Base-by-base conservation (phyloP, 2,888 invertebrate genomes). In the Drosophila tanythrix region DNA sequence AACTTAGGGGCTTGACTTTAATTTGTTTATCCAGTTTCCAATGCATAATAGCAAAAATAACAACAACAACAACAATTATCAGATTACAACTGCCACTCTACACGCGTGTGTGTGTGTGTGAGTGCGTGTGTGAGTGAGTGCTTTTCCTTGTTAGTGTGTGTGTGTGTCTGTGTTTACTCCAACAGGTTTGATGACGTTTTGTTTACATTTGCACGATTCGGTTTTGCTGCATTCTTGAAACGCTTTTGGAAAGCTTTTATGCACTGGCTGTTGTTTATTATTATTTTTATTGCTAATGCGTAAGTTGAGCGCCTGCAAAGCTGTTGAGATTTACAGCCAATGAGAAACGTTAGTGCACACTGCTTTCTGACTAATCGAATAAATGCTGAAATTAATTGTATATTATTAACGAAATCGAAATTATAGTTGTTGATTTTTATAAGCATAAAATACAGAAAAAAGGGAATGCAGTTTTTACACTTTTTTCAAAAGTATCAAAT, bases 161-260 rank as follows among this genome's bases (percentile, higher is more conserved):
- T 18, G 15, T 52, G 50, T 40, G 66, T 46, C 13, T 21, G 21
- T 43, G n/a, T 43, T 25, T 46, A 25, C 59, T 31, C 51, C 25
- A 71, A 76, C 82, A 76, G 60, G 53, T 65, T 46, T 74, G 70
- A 83, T 86, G 88, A 88, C 88, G 86, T 81, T 78, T 86, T 86
- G 87, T 86, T 88, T 88, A 88, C 85, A 76, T 56, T 71, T 52
- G 55, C 64, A 58, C 35, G 63, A 62, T 52, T 48, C 63, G 53
- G 46, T 46, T 38, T 55, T 60, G 43, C 35, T 58, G 62, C 62
- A 69, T 77, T 77, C 73, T 73, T 57, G 18, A 68, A 50, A 66
- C 70, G 70, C 50, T 61, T 46, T 55, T 15, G 15, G 53, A 63
- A 53, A 79, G 77, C 77, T 70, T 71, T 51, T n/a, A 35, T 61